Base-by-base conservation (phyloP, 2,888 invertebrate species). In the Lottia gigantea region DNA sequence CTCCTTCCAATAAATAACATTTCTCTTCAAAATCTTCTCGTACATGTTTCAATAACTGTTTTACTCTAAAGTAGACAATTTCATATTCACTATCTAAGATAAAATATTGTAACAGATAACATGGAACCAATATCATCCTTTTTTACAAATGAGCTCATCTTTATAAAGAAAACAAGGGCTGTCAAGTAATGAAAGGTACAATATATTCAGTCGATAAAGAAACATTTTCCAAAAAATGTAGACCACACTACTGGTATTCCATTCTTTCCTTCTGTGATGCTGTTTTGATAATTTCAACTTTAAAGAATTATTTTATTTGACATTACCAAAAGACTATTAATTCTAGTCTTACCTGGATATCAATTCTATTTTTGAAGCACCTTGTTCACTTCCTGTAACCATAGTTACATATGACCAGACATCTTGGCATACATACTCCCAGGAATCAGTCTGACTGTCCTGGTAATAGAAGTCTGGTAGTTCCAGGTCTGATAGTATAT, bases 11-110 rank as follows among this genome's bases (percentile, higher is more conserved):
- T 68, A 83, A 76, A 71, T 76, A 80, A 75, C 86, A 86, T 11
- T 79, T 74, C 64, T 82, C 81, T 62, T 79, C 79, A 80, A 85
- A 86, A 63, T 77, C 78, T 45, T 73, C 70, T 70, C 80, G 76
- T 2, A 76, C 74, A 26, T 74, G 74, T 25, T 74, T 72, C 69
- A 84, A 66, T 31, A 83, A 47, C 12, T 73, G 70, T 40, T 78
- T 76, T 11, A 83, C 66, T 62, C 84, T 84, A 77, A 6, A 64
- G 71, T 12, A 68, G 16, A 68, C 6, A 31, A 31, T 31, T 4
- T 31, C 31, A 31, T 31, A n/a, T n/a, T n/a, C n/a, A n/a, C n/a
- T n/a, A n/a, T n/a, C n/a, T 31, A 31, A 2, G 6, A 31, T 31
- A 6, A 31, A 31, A 31, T 31, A 31, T 6, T 31, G 31, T 6